Evolutionary conservation across 1,140 invertebrate species (phyloP).

Genomic region (Zaprionus vittiger): DNA sequence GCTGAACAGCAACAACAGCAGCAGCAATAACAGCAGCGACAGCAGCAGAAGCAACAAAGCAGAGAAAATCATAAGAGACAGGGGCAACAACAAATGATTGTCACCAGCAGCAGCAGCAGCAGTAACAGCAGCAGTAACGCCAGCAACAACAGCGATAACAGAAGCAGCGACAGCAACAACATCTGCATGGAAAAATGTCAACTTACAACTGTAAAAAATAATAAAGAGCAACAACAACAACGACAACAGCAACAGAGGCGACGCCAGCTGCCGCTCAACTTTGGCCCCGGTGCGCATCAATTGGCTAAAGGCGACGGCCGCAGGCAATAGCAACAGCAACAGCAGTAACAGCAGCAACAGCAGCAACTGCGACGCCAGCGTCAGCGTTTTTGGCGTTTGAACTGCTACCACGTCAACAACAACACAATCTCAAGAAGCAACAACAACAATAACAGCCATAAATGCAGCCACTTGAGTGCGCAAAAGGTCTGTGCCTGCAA

Average conservation of each 20-base stretch:
- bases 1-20: slow-evolving; percentile 45
- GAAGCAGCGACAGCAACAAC: slow-evolving; percentile 36
- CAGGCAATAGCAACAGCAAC: slow-evolving; percentile 31
- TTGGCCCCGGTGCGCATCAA: slow-evolving; percentile 71
- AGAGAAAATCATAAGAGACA: slow-evolving; percentile 46
- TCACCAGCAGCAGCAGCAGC: slow-evolving; percentile 46
- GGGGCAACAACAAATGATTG: slow-evolving; percentile 60
- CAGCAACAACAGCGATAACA: slow-evolving; percentile 42
- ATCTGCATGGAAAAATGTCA: slow-evolving; percentile 52
- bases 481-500: slow-evolving; percentile 58
- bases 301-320: slow-evolving; percentile 62
- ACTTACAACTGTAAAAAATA: slow-evolving; percentile 45
- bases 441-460: slow-evolving; percentile 47
- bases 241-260: slow-evolving; percentile 49
- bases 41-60: slow-evolving; percentile 31
- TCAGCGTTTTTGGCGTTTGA: slow-evolving; percentile 57
- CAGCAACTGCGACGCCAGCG: slow-evolving; percentile 44
- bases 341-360: slow-evolving; percentile 37
- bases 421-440: slow-evolving; percentile 14
- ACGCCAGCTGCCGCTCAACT: slow-evolving; percentile 57
- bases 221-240: slow-evolving; percentile 42
- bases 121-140: background rate
- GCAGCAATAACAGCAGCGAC: slow-evolving; percentile 37
- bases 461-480: slow-evolving; percentile 74
- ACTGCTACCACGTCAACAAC: slow-evolving; percentile 52